Evolutionary conservation across 2,113 vertebrate genomes (phyloP).

Genomic region (Chiloscyllium plagiosum): DNA sequence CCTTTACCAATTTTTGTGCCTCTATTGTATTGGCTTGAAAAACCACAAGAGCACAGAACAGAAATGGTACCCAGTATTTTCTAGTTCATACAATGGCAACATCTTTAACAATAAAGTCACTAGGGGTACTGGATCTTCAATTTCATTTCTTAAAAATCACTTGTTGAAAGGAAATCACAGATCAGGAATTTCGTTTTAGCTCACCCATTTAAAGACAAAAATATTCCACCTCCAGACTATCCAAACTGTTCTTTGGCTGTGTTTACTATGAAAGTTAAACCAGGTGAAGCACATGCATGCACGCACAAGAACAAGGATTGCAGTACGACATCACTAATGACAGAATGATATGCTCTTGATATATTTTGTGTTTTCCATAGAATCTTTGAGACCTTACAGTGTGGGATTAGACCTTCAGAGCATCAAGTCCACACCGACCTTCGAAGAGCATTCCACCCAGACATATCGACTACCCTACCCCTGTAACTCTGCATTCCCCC

Average conservation of each 20-base stretch:
- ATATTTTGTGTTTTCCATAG: too few relatives aligned
- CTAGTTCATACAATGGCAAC: neutral
- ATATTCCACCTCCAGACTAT: neutral
- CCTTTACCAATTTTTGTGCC: neutral
- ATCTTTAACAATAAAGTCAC: neutral
- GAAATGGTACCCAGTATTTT: neutral
- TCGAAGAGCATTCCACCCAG: too few relatives aligned
- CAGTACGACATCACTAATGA: too few relatives aligned
- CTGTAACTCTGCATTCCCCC: too few relatives aligned
- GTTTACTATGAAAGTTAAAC: too few relatives aligned
- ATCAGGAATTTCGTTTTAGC: neutral
- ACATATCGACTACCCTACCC: too few relatives aligned
- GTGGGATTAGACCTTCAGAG: too few relatives aligned
- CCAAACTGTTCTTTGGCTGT: neutral
- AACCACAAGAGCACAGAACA: neutral
- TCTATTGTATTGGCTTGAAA: neutral
- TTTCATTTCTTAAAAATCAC: neutral
- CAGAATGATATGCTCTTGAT: too few relatives aligned
- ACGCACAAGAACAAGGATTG: too few relatives aligned
- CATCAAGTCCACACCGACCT: too few relatives aligned
- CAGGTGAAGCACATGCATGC: too few relatives aligned
- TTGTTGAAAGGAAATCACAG: neutral
- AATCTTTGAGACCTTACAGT: too few relatives aligned
- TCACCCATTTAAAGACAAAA: neutral
- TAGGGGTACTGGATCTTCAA: neutral